phyloP scores from a whole-genome alignment of 1,140 invertebrate species.

The Euborellia annulipes region DNA sequence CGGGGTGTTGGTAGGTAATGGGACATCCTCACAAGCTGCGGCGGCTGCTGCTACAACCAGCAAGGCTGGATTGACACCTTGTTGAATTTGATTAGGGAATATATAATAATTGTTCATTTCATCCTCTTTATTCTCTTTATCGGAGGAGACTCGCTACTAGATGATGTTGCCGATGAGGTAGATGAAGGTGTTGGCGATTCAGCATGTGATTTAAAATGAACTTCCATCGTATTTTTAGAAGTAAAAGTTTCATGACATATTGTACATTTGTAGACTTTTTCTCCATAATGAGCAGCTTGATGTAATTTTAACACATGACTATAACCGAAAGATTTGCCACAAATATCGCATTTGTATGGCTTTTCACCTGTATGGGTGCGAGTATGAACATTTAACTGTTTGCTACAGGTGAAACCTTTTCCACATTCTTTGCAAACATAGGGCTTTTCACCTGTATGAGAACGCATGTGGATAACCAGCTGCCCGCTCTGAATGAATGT shows the following conservation, averaged over 20 bases:
- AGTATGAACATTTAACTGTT: slow-evolving; percentile 74
- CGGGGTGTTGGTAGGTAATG: slow-evolving; percentile 26
- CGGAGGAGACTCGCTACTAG: slow-evolving; percentile 23
- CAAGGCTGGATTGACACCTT: slow-evolving; percentile 29
- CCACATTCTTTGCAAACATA: slow-evolving; percentile 75
- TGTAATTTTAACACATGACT: slow-evolving; percentile 30
- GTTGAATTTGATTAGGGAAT: neutral
- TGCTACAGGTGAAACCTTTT: slow-evolving; percentile 79
- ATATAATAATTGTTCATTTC: slow-evolving; percentile 7
- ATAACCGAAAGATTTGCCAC: slow-evolving; percentile 64
- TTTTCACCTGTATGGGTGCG: slow-evolving; percentile 72
- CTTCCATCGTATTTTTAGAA: slow-evolving; percentile 76
- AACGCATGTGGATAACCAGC: slow-evolving; percentile 66
- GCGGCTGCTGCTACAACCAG: slow-evolving; percentile 29
- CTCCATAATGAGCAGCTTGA: slow-evolving; percentile 71
- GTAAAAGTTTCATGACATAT: slow-evolving; percentile 78
- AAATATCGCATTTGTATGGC: slow-evolving; percentile 55
- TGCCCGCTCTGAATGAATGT: slow-evolving; percentile 82
- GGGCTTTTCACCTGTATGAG: slow-evolving; percentile 82
- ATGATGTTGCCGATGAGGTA: slow-evolving; percentile 27
- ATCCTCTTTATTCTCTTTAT: slow-evolving; percentile 29
- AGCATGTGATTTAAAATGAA: slow-evolving; percentile 78
- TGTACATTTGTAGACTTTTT: slow-evolving; percentile 83
- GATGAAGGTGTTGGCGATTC: slow-evolving; percentile 28
- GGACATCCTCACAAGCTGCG: slow-evolving; percentile 20